Evolutionary conservation across 1,140 invertebrate species (phyloP), one percentile per base, ranked within the genome.

Genomic region (Lucilia sericata): DNA sequence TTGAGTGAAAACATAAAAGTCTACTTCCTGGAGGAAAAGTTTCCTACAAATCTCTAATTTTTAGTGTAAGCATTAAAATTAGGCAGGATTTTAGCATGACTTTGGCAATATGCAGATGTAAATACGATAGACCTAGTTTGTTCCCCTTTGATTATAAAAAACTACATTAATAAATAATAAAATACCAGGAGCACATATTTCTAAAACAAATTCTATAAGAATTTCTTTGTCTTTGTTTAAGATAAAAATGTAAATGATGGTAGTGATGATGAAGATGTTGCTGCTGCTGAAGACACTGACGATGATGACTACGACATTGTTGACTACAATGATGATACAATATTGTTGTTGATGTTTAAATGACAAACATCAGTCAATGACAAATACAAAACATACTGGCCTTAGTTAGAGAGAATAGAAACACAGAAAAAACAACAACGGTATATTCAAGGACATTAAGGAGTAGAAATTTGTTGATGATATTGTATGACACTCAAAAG

Each of bases 291-390:
- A 10, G 19, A 70, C n/a, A 25, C 9, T 21, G n/a, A 70, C 19
- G 21, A 19, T 65, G n/a, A 17, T 19, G 17, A n/a, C 25, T 1
- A 42, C 42, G 5, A 42, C 5, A 7, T 42, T 42, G 42, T 42
- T 70, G 19, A 17, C 51, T 17, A 55, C 51, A 55, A 55, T 55
- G 51, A 55, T n/a, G 51, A 55, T 0, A n/a, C 4, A 55, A 25
- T 21, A 25, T 70, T 70, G 65, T 70, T 70, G 21, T 70, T 70
- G 65, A 70, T 70, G 65, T 70, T 70, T 21, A 25, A 70, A 25
- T 70, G 19, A 70, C 65, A 70, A 70, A 21, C 65, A 70, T 70
- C 65, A 70, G 65, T 70, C 65, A 70, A 21, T 70, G 65, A 70
- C 65, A 70, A 70, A 21, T 21, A 21, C 65, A 70, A 30, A 30